Percentiles rank a stretch among this genome's conserved stretches.
phyloP scores from a whole-genome alignment of 2,888 invertebrate species.

The Nysson spinosus region DNA sequence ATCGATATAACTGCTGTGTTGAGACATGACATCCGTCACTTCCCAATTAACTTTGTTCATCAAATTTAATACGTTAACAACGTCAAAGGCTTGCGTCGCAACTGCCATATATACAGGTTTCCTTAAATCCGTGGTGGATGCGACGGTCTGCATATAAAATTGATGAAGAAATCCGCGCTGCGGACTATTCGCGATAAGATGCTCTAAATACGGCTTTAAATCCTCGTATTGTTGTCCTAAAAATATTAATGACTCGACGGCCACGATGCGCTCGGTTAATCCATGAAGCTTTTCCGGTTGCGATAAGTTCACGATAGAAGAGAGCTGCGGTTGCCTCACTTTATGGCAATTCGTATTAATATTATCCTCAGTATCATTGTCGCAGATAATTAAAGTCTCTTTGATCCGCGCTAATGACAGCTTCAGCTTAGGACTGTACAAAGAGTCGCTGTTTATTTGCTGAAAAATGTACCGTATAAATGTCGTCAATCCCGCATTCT shows the following conservation, averaged over 20 bases:
- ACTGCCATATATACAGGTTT: slow-evolving; percentile 93
- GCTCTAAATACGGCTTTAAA: slow-evolving; percentile 90
- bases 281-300: slow-evolving; percentile 88
- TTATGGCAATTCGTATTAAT: slow-evolving; percentile 75
- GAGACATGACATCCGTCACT: slow-evolving; percentile 95
- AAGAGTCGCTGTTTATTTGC: slow-evolving; percentile 78
- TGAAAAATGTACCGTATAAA: slow-evolving; percentile 64
- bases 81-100: slow-evolving; percentile 88
- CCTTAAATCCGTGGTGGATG: slow-evolving; percentile 86
- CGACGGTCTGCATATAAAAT: slow-evolving; percentile 86
- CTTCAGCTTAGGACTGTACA: slow-evolving; percentile 85
- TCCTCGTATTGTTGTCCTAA: slow-evolving; percentile 92
- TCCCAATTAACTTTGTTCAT: slow-evolving; percentile 98
- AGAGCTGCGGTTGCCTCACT: slow-evolving; percentile 80
- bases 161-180: slow-evolving; percentile 84
- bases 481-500: background rate
- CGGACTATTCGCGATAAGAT: slow-evolving; percentile 83
- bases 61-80: slow-evolving; percentile 85
- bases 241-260: slow-evolving; percentile 94
- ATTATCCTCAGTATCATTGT: slow-evolving; percentile 70
- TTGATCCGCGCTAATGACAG: slow-evolving; percentile 87
- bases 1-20: slow-evolving; percentile 94
- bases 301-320: slow-evolving; percentile 83
- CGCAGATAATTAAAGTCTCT: slow-evolving; percentile 82
- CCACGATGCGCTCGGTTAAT: slow-evolving; percentile 91